These are phyloP conservation scores for Rutpela maculata DNA, from an alignment of 2,888 invertebrate genomes.

Conservation along the genomic window DNA sequence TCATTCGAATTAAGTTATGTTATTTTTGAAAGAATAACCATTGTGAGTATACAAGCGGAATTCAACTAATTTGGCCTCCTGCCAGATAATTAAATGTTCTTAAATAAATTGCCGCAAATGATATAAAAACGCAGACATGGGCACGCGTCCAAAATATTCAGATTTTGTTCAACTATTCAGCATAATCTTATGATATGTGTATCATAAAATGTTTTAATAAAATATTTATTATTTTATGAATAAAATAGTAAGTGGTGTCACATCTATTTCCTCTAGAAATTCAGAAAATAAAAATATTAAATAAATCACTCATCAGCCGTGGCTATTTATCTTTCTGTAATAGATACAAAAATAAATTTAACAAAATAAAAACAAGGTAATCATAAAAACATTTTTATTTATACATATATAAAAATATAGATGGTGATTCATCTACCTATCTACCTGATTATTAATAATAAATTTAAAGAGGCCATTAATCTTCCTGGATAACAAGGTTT, in stretches of 20 bases:
- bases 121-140: constrained; percentile 64
- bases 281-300: constrained; percentile 30
- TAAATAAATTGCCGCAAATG: constrained; percentile 68
- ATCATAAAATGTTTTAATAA: constrained; percentile 36
- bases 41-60: constrained; percentile 60
- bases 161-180: constrained; percentile 51
- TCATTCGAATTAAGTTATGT: constrained; percentile 44
- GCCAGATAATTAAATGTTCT: constrained; percentile 70
- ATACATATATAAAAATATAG: constrained; percentile 13
- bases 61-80: constrained; percentile 66
- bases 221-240: constrained; percentile 28
- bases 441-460: background rate
- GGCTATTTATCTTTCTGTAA: constrained; percentile 24
- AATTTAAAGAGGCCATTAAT: background rate
- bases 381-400: constrained; percentile 22
- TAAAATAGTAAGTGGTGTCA: constrained; percentile 31
- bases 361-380: constrained; percentile 17
- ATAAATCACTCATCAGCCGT: background rate
- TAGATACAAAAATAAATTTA: constrained; percentile 28
- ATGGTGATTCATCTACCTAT: background rate
- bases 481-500: too few relatives aligned
- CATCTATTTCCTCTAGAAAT: constrained; percentile 20
- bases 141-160: constrained; percentile 58
- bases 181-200: constrained; percentile 25
- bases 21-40: constrained; percentile 52